phyloP scores from a whole-genome alignment of 2,797 vertebrate species.

The Sardinella longiceps region DNA sequence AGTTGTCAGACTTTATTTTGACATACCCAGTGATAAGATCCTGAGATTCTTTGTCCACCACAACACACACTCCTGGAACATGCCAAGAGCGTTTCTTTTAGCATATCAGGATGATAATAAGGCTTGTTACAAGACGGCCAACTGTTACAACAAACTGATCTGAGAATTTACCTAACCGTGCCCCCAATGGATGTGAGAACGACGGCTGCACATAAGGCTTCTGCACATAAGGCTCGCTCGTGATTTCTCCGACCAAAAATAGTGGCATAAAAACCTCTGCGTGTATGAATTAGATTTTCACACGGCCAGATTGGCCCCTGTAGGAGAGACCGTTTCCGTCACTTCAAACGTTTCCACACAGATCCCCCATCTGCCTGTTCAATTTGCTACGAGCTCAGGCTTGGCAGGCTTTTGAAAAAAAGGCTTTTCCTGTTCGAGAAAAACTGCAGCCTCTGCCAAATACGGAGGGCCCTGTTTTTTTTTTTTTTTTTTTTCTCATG shows the following conservation, averaged over 20 bases:
- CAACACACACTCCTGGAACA: neutral
- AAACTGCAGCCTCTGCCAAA: neutral
- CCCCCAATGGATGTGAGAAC: neutral
- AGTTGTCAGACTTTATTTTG: neutral
- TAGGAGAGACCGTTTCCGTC: neutral
- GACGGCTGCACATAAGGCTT: neutral
- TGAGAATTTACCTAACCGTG: neutral
- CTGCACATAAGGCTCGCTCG: neutral
- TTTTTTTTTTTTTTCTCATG: too few species aligned
- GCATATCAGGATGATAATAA: neutral
- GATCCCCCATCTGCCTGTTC: conserved; percentile 18
- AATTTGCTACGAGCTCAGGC: neutral
- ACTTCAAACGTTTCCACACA: neutral
- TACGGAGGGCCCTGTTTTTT: neutral
- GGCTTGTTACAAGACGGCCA: neutral
- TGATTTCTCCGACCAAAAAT: neutral
- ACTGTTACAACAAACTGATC: neutral
- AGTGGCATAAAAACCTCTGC: neutral
- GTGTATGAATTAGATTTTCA: neutral
- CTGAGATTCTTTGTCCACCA: neutral
- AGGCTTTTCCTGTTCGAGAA: conserved; percentile 1
- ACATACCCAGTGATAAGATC: neutral
- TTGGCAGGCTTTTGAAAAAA: neutral
- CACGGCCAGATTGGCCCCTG: neutral
- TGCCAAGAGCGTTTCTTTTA: neutral